Evolutionary conservation across 2,113 vertebrate genomes (phyloP).

Genomic region (Callionymus lyra): DNA sequence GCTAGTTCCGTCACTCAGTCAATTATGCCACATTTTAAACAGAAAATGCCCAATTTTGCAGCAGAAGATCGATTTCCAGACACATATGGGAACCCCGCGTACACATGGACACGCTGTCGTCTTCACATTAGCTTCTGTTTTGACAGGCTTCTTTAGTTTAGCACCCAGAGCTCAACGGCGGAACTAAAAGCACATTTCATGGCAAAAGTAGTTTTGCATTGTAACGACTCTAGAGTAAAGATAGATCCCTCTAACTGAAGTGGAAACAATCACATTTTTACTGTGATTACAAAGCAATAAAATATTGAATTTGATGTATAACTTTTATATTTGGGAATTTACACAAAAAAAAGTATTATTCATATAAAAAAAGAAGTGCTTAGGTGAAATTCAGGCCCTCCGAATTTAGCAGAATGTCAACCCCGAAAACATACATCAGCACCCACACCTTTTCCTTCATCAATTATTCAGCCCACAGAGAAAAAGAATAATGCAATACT

Average conservation of each 20-base stretch:
- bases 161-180: no score
- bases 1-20: slow-evolving; percentile 16
- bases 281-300: no score
- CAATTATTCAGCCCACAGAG: slow-evolving; percentile 34
- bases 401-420: slow-evolving; percentile 22
- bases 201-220: no score
- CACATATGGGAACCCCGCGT: slow-evolving; percentile 4
- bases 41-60: slow-evolving; percentile 26
- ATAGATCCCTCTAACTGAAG: no score
- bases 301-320: no score
- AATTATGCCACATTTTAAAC: slow-evolving; percentile 23
- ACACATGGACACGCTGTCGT: background rate
- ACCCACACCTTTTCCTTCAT: slow-evolving; percentile 22
- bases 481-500: slow-evolving; percentile 9
- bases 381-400: slow-evolving; percentile 29
- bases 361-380: no score
- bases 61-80: background rate
- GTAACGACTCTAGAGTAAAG: no score
- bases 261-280: no score
- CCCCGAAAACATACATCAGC: slow-evolving; percentile 10
- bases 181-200: no score
- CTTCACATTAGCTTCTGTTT: background rate
- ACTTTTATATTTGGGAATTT: no score
- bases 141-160: no score
- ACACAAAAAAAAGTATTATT: no score